Evolutionary conservation across 2,888 invertebrate species (phyloP), one percentile per base, ranked within the genome.

Genomic region (Melinaea menophilus): DNA sequence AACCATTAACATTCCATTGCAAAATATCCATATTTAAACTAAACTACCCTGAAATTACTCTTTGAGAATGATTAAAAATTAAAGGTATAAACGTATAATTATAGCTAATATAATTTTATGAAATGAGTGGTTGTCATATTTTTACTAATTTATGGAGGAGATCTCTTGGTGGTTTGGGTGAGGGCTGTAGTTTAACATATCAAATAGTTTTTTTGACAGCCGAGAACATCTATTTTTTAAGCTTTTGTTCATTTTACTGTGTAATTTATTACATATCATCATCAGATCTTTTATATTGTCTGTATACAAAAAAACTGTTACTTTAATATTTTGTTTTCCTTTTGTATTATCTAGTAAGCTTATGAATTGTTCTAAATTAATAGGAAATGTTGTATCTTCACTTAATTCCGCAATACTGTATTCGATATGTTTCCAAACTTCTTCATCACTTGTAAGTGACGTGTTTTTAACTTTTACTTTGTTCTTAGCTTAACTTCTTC

Each of bases 321-420:
- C 63, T 41, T 56, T 62, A 37, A 68, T 56, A 55, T 66, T 66
- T 58, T 63, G 61, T 56, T 66, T 66, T 7, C 66, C 63, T 48
- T 56, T 57, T 5, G 55, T 34, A 31, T 59, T 61, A 57, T 69
- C 66, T 45, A 69, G 33, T 41, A 66, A 59, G 56, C 64, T 69
- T 46, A 69, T 69, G 45, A 66, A 69, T 51, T 66, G 64, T 34
- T 66, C 66, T 48, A 59, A 13, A 33, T 59, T 56, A 13, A 59
- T 59, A 13, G 63, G 59, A 31, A 63, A 63, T 7, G 46, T 12
- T n/a, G 35, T 58, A 11, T 61, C 47, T 56, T 37, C 55, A 11
- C 61, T 51, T 41, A 56, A n/a, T 34, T 62, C 63, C 41, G 34
- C 45, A 9, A 64, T 22, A 35, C 48, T 47, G 0, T 59, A 48